These are phyloP conservation scores for Aleiodes leptofemur DNA, from an alignment of 2,888 invertebrate genomes.

Conservation along the genomic window DNA sequence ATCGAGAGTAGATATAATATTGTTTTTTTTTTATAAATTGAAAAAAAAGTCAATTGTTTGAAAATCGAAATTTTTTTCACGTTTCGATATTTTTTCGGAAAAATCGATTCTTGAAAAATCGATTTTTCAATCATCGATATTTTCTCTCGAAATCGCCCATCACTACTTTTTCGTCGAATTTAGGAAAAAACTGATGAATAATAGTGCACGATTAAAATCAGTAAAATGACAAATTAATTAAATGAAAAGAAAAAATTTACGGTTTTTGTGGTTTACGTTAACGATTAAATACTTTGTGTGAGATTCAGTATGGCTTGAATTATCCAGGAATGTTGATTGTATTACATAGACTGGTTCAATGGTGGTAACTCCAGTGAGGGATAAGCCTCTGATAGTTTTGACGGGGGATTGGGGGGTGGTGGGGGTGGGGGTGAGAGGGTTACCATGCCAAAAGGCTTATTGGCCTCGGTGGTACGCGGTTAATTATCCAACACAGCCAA, in stretches of 20 bases:
- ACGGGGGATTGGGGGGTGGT: too few species aligned
- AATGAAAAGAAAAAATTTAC: background rate
- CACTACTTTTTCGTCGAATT: too few species aligned
- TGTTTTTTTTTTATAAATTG: too few species aligned
- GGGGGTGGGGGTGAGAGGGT: background rate
- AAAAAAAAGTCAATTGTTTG: too few species aligned
- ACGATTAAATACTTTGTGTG: constrained; percentile 20
- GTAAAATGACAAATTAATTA: background rate
- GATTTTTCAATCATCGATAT: too few species aligned
- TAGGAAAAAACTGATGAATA: too few species aligned
- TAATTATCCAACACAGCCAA: constrained; percentile 48
- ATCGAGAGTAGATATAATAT: too few species aligned
- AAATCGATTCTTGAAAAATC: too few species aligned
- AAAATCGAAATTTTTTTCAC: too few species aligned
- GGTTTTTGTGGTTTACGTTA: constrained; percentile 5
- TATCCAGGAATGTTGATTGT: constrained; percentile 27
- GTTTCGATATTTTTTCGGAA: too few species aligned
- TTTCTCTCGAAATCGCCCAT: too few species aligned
- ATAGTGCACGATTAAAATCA: too few species aligned
- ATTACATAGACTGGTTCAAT: constrained; percentile 2
- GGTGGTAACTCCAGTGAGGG: constrained; percentile 23
- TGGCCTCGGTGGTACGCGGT: constrained; percentile 47
- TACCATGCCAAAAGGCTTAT: constrained; percentile 44
- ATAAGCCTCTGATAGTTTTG: constrained; percentile 15
- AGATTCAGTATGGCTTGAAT: constrained; percentile 17